These are phyloP conservation scores for Sarcophaga caerulescens DNA, from an alignment of 2,888 invertebrate species.

Conservation along the genomic window DNA sequence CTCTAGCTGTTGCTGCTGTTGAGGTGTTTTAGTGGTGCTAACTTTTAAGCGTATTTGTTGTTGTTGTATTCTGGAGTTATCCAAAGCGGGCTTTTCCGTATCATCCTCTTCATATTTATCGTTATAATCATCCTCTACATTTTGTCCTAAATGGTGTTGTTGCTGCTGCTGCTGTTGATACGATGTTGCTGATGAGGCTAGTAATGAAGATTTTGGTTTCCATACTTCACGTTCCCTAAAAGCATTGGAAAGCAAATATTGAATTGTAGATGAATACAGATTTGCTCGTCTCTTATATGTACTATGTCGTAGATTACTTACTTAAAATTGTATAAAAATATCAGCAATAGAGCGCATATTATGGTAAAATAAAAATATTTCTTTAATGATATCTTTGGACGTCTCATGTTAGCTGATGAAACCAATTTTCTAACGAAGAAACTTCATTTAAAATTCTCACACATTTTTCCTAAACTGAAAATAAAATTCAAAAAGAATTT, in stretches of 20 bases:
- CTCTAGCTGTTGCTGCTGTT: constrained; percentile 28
- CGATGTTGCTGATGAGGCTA: constrained; percentile 61
- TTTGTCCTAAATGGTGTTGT: constrained; percentile 58
- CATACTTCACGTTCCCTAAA: constrained; percentile 79
- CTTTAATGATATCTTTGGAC: constrained; percentile 83
- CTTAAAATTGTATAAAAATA: constrained; percentile 83
- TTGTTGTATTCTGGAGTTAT: background rate
- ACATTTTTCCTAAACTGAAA: constrained; percentile 60
- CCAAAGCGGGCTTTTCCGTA: constrained; percentile 45
- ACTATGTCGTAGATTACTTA: constrained; percentile 71
- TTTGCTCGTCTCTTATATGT: constrained; percentile 1
- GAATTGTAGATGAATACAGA: too few species aligned
- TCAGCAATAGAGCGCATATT: constrained; percentile 82
- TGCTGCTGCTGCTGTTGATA: constrained; percentile 69
- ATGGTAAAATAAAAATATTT: constrained; percentile 83
- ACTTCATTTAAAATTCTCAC: constrained; percentile 54
- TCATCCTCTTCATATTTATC: constrained; percentile 60
- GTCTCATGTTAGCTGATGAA: constrained; percentile 80
- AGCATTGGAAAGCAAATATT: background rate
- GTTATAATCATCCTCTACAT: constrained; percentile 55
- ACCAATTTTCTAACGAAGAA: constrained; percentile 57
- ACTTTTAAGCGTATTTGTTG: constrained; percentile 24
- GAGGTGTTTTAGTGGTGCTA: constrained; percentile 47
- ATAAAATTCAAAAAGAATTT: constrained; percentile 22
- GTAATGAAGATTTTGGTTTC: constrained; percentile 75